A percentile compares a stretch with the other conserved stretches of the same genome.
Conservation (phyloP, 2,113 vertebrate species). For the Mormoops blainvillei region DNA sequence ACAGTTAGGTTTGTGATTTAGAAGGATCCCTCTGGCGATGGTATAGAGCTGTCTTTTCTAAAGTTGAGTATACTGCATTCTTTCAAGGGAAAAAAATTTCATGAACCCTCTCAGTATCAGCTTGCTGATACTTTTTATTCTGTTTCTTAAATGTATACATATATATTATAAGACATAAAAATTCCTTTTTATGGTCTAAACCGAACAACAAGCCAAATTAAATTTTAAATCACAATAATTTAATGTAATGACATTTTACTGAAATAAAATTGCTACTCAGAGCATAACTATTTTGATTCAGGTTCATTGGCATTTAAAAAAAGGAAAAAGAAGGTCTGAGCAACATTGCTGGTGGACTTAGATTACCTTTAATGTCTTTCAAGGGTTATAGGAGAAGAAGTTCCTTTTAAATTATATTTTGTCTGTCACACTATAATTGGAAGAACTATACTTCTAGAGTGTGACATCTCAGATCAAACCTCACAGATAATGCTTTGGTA, state of each 20-base stretch:
- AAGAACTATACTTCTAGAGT: background rate
- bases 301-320: background rate
- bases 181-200: background rate
- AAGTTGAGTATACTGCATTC: background rate
- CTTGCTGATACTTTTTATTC: constrained; percentile 4
- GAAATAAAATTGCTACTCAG: background rate
- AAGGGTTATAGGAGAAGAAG: background rate
- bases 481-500: background rate
- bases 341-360: constrained; percentile 14
- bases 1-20: background rate
- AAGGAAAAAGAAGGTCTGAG: background rate
- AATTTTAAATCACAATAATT: background rate
- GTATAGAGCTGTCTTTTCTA: background rate
- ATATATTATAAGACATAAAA: background rate
- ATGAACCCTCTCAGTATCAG: background rate
- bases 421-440: background rate
- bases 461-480: background rate
- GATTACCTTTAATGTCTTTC: background rate
- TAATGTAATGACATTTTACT: constrained; percentile 4
- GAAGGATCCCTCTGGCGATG: background rate
- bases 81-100: background rate
- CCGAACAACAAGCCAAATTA: constrained; percentile 37
- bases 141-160: background rate
- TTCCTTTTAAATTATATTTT: background rate
- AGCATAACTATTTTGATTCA: background rate